Conservation (phyloP, 1,140 invertebrate genomes). For the Linepithema humile region DNA sequence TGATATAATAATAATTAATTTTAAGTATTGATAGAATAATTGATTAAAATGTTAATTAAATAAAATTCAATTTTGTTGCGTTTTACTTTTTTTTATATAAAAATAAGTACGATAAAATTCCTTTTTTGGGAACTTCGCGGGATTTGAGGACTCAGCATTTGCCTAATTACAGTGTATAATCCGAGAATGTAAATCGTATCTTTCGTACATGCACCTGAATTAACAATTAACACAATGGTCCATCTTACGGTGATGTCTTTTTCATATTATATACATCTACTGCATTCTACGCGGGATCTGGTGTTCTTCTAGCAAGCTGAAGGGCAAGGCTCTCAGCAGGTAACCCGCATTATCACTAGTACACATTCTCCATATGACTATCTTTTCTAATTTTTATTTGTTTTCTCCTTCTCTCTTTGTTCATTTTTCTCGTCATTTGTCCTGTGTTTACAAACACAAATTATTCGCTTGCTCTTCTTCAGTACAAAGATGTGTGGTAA, state of each 20-base stretch:
- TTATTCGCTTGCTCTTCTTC: slow-evolving; percentile 6
- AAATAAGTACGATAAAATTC: neutral
- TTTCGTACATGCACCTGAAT: slow-evolving; percentile 53
- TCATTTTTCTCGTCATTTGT: slow-evolving; percentile 4
- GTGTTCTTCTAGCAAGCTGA: slow-evolving; percentile 91
- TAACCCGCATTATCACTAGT: slow-evolving; percentile 85
- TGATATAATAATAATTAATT: neutral
- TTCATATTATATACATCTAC: slow-evolving; percentile 80
- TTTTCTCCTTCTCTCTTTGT: slow-evolving; percentile 44
- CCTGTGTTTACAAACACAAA: neutral
- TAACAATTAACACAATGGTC: slow-evolving; percentile 69
- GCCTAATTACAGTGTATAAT: neutral
- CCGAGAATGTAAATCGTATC: slow-evolving; percentile 1
- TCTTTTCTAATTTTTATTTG: slow-evolving; percentile 52
- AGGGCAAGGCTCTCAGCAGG: slow-evolving; percentile 91
- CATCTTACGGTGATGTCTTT: slow-evolving; percentile 79
- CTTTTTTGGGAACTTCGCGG: neutral
- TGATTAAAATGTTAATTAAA: neutral
- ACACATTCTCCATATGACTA: slow-evolving; percentile 54
- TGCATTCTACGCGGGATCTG: slow-evolving; percentile 84
- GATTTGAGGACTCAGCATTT: neutral
- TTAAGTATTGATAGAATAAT: no score
- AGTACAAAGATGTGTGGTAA: neutral
- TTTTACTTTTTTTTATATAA: neutral
- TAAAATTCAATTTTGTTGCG: neutral